phyloP scores from a whole-genome alignment of 2,797 vertebrate species.

The Pipistrellus kuhlii region DNA sequence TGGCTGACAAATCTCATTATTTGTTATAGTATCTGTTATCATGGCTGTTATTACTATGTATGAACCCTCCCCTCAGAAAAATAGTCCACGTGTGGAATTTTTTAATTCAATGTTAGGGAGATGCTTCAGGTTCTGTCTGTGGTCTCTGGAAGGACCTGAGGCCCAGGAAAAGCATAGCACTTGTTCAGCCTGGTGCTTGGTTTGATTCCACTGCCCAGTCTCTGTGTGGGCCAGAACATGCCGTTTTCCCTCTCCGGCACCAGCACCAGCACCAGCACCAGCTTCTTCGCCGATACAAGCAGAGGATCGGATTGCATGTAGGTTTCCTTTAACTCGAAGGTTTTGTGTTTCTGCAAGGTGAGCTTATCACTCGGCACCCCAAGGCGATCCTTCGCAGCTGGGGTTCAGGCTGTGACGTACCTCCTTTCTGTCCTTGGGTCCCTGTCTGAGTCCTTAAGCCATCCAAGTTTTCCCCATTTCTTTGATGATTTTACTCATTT shows the following conservation, averaged over 20 bases:
- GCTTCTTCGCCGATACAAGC: not conserved
- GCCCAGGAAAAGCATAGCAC: not conserved
- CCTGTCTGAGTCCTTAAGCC: not conserved
- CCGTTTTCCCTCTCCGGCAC: not conserved
- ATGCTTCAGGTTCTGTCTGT: not conserved
- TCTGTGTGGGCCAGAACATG: not conserved
- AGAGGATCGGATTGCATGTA: not conserved
- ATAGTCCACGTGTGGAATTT: not conserved
- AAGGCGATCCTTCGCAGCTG: not conserved
- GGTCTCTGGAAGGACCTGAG: not conserved
- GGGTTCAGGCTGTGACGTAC: not conserved
- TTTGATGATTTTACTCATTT: not conserved
- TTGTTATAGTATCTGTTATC: fast-evolving
- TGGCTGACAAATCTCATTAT: not conserved
- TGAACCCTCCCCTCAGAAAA: not conserved
- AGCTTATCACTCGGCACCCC: not conserved
- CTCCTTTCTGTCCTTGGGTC: not conserved
- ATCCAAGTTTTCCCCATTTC: not conserved
- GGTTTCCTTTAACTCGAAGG: not conserved
- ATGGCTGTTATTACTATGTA: not conserved
- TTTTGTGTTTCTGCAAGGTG: slow-evolving; percentile 10
- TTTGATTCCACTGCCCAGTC: not conserved
- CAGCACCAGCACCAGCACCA: not conserved
- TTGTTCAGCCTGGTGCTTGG: not conserved
- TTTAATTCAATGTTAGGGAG: not conserved